phyloP scores from a whole-genome alignment of 2,113 vertebrate species.

The Anhinga anhinga region DNA sequence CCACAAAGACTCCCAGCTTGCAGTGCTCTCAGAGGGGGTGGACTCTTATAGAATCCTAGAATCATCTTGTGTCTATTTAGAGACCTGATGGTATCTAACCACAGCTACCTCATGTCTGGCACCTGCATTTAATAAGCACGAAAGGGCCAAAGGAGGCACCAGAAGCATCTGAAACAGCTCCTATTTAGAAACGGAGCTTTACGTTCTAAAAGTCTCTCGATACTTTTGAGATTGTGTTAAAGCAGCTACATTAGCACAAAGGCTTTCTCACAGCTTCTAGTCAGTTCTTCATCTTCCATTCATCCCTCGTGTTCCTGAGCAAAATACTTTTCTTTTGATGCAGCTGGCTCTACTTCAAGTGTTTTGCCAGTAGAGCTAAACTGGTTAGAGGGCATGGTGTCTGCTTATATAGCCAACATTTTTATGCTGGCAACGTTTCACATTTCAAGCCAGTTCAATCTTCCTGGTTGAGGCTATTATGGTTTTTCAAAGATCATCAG shows the following conservation, averaged over 20 bases:
- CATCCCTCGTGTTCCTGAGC: not conserved
- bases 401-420: not conserved
- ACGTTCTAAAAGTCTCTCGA: not conserved
- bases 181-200: not conserved
- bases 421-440: not conserved
- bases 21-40: not conserved
- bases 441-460: not conserved
- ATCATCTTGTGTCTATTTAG: too few species aligned
- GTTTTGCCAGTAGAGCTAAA: not conserved
- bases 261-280: not conserved
- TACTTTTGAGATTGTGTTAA: not conserved
- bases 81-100: not conserved
- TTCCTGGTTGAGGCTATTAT: not conserved
- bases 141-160: not conserved
- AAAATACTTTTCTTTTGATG: not conserved
- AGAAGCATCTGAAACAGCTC: not conserved
- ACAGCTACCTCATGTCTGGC: not conserved
- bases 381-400: not conserved
- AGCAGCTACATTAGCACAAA: not conserved
- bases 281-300: not conserved
- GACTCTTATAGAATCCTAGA: too few species aligned
- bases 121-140: not conserved
- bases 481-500: not conserved
- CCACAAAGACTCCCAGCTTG: not conserved
- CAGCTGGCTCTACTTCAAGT: not conserved